phyloP scores from a whole-genome alignment of 2,113 vertebrate species.

The Sterrhoptilus dennistouni region DNA sequence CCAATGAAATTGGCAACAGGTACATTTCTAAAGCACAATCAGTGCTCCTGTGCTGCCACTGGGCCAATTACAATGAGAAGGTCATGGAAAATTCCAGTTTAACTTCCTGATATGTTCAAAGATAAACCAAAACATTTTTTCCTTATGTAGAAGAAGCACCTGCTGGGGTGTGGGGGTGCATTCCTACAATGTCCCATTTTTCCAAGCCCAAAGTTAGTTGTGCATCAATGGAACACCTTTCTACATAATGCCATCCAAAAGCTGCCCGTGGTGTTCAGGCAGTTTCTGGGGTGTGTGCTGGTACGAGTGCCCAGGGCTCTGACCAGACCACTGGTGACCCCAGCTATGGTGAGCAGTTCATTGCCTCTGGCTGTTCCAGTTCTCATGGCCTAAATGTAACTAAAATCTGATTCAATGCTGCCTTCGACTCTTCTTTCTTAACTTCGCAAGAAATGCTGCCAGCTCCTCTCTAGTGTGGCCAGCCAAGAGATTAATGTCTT shows the following conservation, averaged over 20 bases:
- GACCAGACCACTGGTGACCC: not conserved
- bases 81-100: too few species aligned
- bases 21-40: too few species aligned
- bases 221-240: not conserved
- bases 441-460: not conserved
- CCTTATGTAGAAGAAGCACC: too few species aligned
- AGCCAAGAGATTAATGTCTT: not conserved
- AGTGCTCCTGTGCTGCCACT: too few species aligned
- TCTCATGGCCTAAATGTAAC: not conserved
- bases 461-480: not conserved
- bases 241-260: not conserved
- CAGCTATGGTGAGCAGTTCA: not conserved
- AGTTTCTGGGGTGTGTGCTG: not conserved
- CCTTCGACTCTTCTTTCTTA: not conserved
- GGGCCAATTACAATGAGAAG: too few species aligned
- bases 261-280: not conserved
- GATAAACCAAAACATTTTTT: too few species aligned
- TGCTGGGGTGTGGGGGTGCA: too few species aligned
- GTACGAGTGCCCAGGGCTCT: not conserved
- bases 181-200: rapidly evolving
- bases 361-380: not conserved
- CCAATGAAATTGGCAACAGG: too few species aligned
- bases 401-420: not conserved
- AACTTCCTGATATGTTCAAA: too few species aligned
- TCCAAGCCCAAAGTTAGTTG: not conserved